Conservation (phyloP, 2,113 vertebrate species). For the Corydoras maculifer region DNA sequence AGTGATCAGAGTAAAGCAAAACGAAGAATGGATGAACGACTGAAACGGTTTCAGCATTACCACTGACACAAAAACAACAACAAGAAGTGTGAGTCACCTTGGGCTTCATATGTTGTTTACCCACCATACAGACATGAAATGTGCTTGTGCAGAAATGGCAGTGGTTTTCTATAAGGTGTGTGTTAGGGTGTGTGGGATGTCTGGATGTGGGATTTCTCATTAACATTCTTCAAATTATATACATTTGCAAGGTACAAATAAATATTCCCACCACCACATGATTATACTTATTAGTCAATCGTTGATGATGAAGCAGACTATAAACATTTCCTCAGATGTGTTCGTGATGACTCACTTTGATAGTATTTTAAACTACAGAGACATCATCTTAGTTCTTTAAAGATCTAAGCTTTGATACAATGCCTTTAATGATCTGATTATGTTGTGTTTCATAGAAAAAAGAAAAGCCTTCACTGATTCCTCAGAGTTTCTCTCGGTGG, state of each 20-base stretch:
- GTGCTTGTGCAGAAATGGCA: not conserved
- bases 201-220: constrained; percentile 23
- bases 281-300: constrained; percentile 40
- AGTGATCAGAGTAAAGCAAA: not conserved
- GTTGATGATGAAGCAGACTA: constrained; percentile 26
- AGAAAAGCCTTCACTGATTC: not conserved
- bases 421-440: not conserved
- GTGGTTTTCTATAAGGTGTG: too few relatives aligned
- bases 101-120: not conserved
- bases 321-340: constrained; percentile 19
- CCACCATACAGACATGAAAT: not conserved
- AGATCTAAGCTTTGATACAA: constrained; percentile 4
- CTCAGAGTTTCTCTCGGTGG: not conserved
- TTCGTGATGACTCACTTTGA: not conserved
- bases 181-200: too few relatives aligned
- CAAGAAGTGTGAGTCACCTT: not conserved
- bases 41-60: not conserved
- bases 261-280: constrained; percentile 19
- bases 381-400: not conserved
- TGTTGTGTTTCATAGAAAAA: not conserved
- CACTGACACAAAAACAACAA: not conserved
- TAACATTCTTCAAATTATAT: constrained; percentile 41
- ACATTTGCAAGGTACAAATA: constrained; percentile 62
- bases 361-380: not conserved
- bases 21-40: too few relatives aligned